Percentiles rank a stretch among this genome's conserved stretches.
phyloP scores from a whole-genome alignment of 23 tunicate genomes.

The Diplosoma virens region DNA sequence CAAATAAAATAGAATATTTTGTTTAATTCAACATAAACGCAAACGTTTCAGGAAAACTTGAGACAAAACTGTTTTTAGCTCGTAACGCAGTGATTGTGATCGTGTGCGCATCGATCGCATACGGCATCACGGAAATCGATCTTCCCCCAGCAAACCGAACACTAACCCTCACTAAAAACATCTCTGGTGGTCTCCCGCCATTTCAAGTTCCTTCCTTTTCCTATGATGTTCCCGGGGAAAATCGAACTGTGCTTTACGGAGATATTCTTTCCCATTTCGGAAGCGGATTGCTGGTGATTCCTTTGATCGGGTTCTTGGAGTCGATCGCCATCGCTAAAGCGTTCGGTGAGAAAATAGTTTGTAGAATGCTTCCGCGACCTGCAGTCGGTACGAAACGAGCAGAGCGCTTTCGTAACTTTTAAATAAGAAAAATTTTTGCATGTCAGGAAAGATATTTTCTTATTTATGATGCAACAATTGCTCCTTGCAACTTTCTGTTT shows the following conservation, averaged over 20 bases:
- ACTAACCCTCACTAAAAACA: constrained; percentile 58
- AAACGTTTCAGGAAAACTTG: background rate
- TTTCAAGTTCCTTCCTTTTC: constrained; percentile 46
- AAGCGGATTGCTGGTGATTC: constrained; percentile 74
- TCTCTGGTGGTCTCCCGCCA: constrained; percentile 61
- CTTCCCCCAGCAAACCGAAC: constrained; percentile 43
- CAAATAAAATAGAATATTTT: no score
- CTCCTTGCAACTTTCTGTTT: no score
- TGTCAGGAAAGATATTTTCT: no score
- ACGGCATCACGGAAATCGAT: constrained; percentile 53
- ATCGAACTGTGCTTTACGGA: constrained; percentile 38
- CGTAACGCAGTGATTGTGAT: constrained; percentile 71
- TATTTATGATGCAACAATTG: no score
- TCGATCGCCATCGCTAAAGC: constrained; percentile 91
- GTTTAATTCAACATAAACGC: no score
- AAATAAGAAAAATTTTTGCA: no score
- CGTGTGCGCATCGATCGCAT: constrained; percentile 51
- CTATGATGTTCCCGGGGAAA: constrained; percentile 29
- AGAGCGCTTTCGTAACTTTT: no score
- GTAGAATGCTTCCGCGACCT: no score
- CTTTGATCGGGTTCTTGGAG: constrained; percentile 82
- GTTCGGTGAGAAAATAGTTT: constrained; percentile 38
- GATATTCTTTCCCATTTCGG: constrained; percentile 46
- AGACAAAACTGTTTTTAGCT: constrained; percentile 22
- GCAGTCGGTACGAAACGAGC: no score